Evolutionary conservation across 2,797 vertebrate species (phyloP).

Genomic region (Falco cherrug): DNA sequence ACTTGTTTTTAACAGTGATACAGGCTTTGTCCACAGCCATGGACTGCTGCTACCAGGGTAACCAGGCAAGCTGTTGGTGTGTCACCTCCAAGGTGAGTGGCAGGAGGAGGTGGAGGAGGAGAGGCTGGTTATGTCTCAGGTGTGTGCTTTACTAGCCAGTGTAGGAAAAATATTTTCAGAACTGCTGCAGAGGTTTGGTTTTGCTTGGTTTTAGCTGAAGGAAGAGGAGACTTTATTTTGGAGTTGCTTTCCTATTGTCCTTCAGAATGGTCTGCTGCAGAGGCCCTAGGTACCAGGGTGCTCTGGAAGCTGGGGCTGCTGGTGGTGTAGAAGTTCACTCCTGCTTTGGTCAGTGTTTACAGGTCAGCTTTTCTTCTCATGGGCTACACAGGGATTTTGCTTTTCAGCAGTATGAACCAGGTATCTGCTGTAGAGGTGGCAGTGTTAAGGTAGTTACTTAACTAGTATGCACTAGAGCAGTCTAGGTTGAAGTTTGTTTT

Average conservation of each 20-base stretch:
- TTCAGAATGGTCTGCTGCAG: neutral
- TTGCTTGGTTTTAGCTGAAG: neutral
- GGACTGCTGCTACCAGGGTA: neutral
- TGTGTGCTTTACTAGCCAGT: neutral
- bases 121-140: rapidly evolving
- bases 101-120: neutral
- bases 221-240: neutral
- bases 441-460: neutral
- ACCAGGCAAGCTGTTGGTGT: rapidly evolving
- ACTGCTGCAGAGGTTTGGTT: neutral
- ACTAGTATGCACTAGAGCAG: neutral
- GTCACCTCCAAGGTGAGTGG: neutral
- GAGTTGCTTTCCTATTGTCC: rapidly evolving
- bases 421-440: neutral
- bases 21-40: neutral
- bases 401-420: neutral
- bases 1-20: neutral
- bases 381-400: neutral
- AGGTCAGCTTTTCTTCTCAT: neutral
- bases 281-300: neutral
- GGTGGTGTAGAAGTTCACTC: neutral
- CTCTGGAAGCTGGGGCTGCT: neutral
- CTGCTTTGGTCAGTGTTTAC: neutral
- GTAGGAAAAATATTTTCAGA: neutral
- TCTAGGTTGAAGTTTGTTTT: neutral